A percentile compares a stretch with the other conserved stretches of the same genome.
phyloP scores from a whole-genome alignment of 2,888 invertebrate species.

The Drosophila atripex region DNA sequence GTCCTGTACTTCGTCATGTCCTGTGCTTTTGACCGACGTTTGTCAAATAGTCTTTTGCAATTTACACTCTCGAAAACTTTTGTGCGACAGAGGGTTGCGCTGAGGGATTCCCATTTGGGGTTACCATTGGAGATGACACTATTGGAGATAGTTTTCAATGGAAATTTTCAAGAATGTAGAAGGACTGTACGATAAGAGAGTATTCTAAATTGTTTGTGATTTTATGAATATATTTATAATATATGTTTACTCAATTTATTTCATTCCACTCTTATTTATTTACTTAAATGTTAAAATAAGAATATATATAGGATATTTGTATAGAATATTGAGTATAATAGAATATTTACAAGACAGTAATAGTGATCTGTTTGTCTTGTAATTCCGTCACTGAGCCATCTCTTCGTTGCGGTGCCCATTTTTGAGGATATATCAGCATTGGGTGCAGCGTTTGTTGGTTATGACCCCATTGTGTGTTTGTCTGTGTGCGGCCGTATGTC shows the following conservation, averaged over 20 bases:
- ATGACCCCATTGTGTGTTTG: conserved; percentile 65
- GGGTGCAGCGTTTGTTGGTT: conserved; percentile 76
- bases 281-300: neutral
- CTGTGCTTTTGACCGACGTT: conserved; percentile 75
- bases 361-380: neutral
- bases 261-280: neutral
- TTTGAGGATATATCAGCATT: conserved; percentile 47
- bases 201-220: too few relatives aligned
- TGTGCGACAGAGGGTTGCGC: conserved; percentile 40
- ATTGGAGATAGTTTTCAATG: neutral
- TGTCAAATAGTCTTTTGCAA: conserved; percentile 79
- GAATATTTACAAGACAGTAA: too few relatives aligned
- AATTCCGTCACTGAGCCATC: conserved; percentile 47
- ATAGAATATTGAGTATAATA: neutral
- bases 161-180: neutral
- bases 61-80: conserved; percentile 71
- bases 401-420: conserved; percentile 48
- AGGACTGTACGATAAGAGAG: too few relatives aligned
- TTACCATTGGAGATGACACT: conserved; percentile 21
- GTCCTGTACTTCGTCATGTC: conserved; percentile 42
- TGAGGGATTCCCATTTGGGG: conserved; percentile 25
- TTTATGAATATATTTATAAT: too few relatives aligned
- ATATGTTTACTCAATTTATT: neutral
- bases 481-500: conserved; percentile 24
- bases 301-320: too few relatives aligned